Base-by-base conservation (phyloP, 2,888 invertebrate species). In the Hemaris fuciformis region DNA sequence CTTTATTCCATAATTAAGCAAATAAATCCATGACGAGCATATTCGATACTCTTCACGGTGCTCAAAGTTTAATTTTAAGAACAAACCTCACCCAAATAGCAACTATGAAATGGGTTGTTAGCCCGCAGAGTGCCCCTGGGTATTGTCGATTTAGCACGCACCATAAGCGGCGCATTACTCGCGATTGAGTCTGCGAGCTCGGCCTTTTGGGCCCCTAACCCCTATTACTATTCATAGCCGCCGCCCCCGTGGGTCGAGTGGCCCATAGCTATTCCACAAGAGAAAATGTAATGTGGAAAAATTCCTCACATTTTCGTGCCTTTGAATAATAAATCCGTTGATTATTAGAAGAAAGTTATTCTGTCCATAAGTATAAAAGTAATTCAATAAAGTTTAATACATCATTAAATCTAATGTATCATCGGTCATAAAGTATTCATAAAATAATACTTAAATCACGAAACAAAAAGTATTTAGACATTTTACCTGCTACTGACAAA, bases 71-170 rank as follows among this genome's bases (percentile, higher is more conserved):
- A 79, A 81, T 80, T 75, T 80, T 66, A 77, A 84, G 79, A 83
- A 78, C 79, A 81, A 83, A 87, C 81, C 81, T 73, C 72, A 38
- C 23, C 79, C 68, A 81, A 85, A 87, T 78, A 80, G 76, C 75
- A 78, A 74, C 80, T 79, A 81, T 85, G 80, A 85, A 87, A 85
- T 79, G 81, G 85, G 83, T 81, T 78, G 81, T 88, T 85, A 85
- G 83, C 72, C 69, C 70, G 73, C 69, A 70, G 71, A 71, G 76
- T 70, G 78, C 88, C 87, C 84, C 64, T 67, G 89, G 84, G 88
- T 84, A 86, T 88, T 83, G 89, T 88, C 88, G 87, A 92, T 92
- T 92, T 91, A 84, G 86, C 85, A 90, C 89, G 90, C 89, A 87
- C 91, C 90, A 89, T 91, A 91, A 89, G 89, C 86, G 83, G 82